phyloP scores from a whole-genome alignment of 2,888 invertebrate genomes.

The Orthosia cruda region DNA sequence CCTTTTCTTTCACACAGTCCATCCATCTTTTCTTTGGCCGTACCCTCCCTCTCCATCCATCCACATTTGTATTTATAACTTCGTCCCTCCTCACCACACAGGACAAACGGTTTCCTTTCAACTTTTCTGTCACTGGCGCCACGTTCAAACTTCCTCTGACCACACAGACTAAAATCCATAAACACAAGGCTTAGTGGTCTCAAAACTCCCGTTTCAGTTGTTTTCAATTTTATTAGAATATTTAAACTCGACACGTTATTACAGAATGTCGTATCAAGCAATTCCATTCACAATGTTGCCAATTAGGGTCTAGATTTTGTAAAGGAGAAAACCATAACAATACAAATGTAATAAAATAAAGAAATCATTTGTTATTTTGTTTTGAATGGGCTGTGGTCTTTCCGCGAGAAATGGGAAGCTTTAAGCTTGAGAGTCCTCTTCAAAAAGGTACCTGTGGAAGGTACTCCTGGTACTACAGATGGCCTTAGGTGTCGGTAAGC shows the following conservation, averaged over 20 bases:
- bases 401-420: neutral
- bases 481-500: neutral
- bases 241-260: conserved; percentile 50
- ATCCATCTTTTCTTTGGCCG: no score
- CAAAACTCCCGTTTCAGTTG: conserved; percentile 23
- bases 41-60: no score
- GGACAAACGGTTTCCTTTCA: no score
- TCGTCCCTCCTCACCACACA: no score
- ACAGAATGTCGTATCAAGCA: conserved; percentile 22
- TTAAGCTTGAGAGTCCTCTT: neutral
- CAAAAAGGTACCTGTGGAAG: neutral
- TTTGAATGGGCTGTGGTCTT: neutral
- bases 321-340: conserved; percentile 11
- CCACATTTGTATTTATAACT: no score
- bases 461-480: neutral
- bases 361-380: conserved; percentile 3
- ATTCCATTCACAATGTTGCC: conserved; percentile 28
- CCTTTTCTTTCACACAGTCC: no score
- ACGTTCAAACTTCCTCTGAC: no score
- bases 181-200: conserved; percentile 30
- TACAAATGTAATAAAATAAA: conserved; percentile 9
- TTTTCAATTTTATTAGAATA: conserved; percentile 47
- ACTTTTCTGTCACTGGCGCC: no score
- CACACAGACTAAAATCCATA: conserved; percentile 10
- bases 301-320: conserved; percentile 35